These are phyloP conservation scores for Ochlodes sylvanus DNA, from an alignment of 2,888 invertebrate species.

Conservation along the genomic window DNA sequence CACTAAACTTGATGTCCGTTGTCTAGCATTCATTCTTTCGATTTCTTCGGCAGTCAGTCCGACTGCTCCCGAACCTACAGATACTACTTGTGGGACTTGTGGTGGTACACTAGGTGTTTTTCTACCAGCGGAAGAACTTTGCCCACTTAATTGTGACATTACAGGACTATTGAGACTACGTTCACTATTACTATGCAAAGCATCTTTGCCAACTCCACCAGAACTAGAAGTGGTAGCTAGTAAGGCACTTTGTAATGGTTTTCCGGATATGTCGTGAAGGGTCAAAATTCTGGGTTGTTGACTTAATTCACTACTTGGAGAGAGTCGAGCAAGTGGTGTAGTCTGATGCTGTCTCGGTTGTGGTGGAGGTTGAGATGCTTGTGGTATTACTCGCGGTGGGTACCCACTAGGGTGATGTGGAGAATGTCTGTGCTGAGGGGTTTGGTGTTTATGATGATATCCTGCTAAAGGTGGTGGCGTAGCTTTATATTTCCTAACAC, in stretches of 20 bases:
- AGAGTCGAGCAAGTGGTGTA: constrained; percentile 94
- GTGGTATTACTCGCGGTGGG: constrained; percentile 89
- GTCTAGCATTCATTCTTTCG: constrained; percentile 94
- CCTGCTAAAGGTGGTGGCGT: constrained; percentile 92
- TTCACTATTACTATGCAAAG: constrained; percentile 96
- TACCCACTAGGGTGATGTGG: constrained; percentile 91
- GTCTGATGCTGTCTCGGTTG: constrained; percentile 92
- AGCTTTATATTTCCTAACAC: constrained; percentile 94
- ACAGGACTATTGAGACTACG: constrained; percentile 96
- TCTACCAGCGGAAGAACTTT: constrained; percentile 92
- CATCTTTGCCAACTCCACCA: constrained; percentile 94
- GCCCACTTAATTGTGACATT: constrained; percentile 95
- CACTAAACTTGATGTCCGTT: constrained; percentile 95
- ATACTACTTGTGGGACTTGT: constrained; percentile 88
- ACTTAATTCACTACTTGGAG: constrained; percentile 96
- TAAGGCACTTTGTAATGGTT: constrained; percentile 94
- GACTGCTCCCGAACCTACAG: constrained; percentile 88
- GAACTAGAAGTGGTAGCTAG: constrained; percentile 95
- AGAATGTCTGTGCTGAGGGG: constrained; percentile 90
- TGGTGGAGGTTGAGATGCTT: constrained; percentile 88
- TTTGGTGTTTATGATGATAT: constrained; percentile 91
- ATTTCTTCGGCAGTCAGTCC: constrained; percentile 97
- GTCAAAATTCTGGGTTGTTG: constrained; percentile 97
- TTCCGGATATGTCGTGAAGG: constrained; percentile 96
- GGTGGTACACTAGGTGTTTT: constrained; percentile 89